These are phyloP conservation scores for Paradoxurus hermaphroditus DNA, from an alignment of 2,113 vertebrate genomes.

Conservation along the genomic window DNA sequence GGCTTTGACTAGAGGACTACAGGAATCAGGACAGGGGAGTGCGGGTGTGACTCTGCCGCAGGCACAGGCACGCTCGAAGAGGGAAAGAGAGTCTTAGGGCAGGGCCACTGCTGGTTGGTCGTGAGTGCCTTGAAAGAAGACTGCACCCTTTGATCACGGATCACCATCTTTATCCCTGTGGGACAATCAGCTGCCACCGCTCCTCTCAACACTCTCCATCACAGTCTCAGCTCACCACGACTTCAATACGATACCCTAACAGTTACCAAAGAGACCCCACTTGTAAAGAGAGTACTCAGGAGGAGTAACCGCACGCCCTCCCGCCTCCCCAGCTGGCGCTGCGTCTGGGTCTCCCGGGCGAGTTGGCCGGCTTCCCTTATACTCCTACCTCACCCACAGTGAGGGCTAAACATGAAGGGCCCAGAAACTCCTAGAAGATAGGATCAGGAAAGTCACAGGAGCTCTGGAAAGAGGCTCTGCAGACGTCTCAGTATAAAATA, in stretches of 20 bases:
- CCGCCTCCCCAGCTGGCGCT: background rate
- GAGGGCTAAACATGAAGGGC: background rate
- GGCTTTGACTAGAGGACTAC: background rate
- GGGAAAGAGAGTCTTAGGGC: background rate
- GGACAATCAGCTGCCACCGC: background rate
- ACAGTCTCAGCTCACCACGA: background rate
- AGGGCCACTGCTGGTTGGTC: background rate
- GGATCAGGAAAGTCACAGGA: background rate
- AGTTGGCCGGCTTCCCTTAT: background rate
- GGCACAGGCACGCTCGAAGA: background rate
- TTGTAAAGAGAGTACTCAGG: background rate
- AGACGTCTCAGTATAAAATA: background rate
- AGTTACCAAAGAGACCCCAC: background rate
- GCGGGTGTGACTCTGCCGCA: background rate
- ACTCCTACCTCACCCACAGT: background rate
- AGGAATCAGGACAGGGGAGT: background rate
- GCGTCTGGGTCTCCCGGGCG: background rate
- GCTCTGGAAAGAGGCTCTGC: background rate
- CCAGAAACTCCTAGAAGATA: background rate
- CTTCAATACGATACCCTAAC: background rate
- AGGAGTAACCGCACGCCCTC: background rate
- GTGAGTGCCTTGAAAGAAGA: background rate
- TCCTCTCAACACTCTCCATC: background rate
- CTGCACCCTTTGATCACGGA: background rate
- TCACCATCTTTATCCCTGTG: background rate